A percentile compares a stretch with the other conserved stretches of the same genome.
These are phyloP conservation scores for Cantharis rufa DNA, from an alignment of 2,888 invertebrate genomes.

Conservation along the genomic window DNA sequence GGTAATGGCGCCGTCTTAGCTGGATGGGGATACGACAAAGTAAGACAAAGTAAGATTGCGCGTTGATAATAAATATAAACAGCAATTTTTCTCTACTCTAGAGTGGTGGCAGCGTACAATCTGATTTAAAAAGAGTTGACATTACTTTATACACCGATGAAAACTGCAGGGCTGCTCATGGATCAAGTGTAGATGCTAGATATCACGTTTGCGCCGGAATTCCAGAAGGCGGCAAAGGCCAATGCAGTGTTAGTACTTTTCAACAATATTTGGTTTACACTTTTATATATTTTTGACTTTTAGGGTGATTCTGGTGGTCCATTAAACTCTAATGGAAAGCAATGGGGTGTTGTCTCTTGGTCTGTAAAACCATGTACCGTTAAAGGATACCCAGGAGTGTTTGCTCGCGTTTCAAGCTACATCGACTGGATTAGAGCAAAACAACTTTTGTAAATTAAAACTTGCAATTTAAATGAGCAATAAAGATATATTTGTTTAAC, in stretches of 20 bases:
- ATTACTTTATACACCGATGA: slow-evolving; percentile 48
- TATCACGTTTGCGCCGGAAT: slow-evolving; percentile 52
- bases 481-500: no score
- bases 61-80: neutral
- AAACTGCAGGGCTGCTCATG: slow-evolving; percentile 8
- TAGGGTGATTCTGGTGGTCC: slow-evolving; percentile 53
- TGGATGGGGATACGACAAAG: slow-evolving; percentile 34
- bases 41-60: slow-evolving; percentile 33
- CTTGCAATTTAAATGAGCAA: no score
- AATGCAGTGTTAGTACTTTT: slow-evolving; percentile 16
- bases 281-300: neutral
- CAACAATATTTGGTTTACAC: neutral
- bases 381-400: slow-evolving; percentile 55
- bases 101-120: slow-evolving; percentile 50
- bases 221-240: slow-evolving; percentile 30
- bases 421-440: slow-evolving; percentile 41
- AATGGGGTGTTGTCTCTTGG: slow-evolving; percentile 56
- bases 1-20: slow-evolving; percentile 30
- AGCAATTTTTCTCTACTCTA: slow-evolving; percentile 21
- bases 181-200: neutral
- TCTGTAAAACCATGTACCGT: slow-evolving; percentile 54
- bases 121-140: slow-evolving; percentile 50
- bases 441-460: neutral
- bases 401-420: slow-evolving; percentile 51
- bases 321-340: slow-evolving; percentile 47